Percentiles rank a stretch among this genome's conserved stretches.
Evolutionary conservation across 2,888 invertebrate genomes (phyloP).

Genomic region (Argyra leucocephala): DNA sequence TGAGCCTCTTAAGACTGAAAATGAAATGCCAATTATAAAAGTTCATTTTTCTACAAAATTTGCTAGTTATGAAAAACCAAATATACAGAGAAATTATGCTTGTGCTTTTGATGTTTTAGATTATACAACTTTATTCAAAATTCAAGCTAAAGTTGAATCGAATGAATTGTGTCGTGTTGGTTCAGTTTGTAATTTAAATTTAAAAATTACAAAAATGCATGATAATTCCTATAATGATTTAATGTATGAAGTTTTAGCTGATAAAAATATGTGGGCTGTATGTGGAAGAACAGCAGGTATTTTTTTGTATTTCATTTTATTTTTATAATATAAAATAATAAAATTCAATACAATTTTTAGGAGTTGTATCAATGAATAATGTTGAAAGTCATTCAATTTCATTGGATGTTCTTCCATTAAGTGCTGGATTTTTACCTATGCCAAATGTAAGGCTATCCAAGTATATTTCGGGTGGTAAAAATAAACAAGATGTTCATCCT

Average conservation of each 20-base stretch:
- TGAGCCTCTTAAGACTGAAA: conserved; percentile 51
- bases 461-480: conserved; percentile 68
- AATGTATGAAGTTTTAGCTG: conserved; percentile 89
- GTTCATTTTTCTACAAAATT: conserved; percentile 57
- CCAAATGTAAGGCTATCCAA: conserved; percentile 81
- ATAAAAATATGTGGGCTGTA: conserved; percentile 88
- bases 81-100: conserved; percentile 45
- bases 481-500: conserved; percentile 56
- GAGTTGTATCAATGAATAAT: conserved; percentile 60
- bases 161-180: conserved; percentile 82
- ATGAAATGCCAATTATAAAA: conserved; percentile 51
- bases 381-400: conserved; percentile 63
- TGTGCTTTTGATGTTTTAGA: conserved; percentile 72
- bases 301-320: conserved; percentile 19
- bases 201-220: conserved; percentile 57
- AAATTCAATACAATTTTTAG: conserved; percentile 40
- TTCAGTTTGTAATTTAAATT: conserved; percentile 72
- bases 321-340: background rate
- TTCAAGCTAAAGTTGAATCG: conserved; percentile 59
- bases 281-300: conserved; percentile 79
- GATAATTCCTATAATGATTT: conserved; percentile 47
- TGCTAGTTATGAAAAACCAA: conserved; percentile 35
- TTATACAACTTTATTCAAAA: conserved; percentile 76
- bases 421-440: conserved; percentile 78
- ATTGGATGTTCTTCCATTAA: conserved; percentile 87